Evolutionary conservation across 1,140 invertebrate genomes (phyloP).

Genomic region (Scylla paramamosain): DNA sequence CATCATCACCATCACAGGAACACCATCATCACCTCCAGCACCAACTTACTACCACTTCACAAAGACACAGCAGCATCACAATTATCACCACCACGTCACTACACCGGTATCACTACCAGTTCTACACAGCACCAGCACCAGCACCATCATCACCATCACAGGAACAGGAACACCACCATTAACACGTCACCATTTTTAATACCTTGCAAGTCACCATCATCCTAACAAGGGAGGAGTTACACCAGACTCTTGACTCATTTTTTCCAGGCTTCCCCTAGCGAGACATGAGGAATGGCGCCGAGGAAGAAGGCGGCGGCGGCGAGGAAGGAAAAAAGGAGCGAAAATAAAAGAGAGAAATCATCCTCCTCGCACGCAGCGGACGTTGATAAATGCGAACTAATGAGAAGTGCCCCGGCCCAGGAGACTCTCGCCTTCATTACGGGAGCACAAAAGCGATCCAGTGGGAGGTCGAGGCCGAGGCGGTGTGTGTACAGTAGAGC

Average conservation of each 20-base stretch:
- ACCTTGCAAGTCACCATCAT: too few species aligned
- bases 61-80: too few species aligned
- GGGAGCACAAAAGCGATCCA: neutral
- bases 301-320: neutral
- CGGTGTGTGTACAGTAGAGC: neutral
- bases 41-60: neutral
- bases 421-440: neutral
- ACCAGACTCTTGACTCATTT: too few species aligned
- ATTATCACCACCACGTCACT: too few species aligned
- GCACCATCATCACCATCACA: too few species aligned
- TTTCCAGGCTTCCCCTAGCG: neutral
- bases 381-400: constrained; percentile 14
- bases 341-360: neutral
- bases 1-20: neutral
- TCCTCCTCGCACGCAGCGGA: neutral
- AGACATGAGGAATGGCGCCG: neutral
- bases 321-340: constrained; percentile 2
- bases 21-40: neutral
- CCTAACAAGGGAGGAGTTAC: too few species aligned
- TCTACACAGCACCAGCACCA: too few species aligned
- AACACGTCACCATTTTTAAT: too few species aligned
- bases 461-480: neutral
- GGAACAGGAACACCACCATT: too few species aligned
- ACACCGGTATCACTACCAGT: too few species aligned
- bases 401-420: neutral